Base-by-base conservation (phyloP, 2,113 vertebrate species). In the Hiodon alosoides region DNA sequence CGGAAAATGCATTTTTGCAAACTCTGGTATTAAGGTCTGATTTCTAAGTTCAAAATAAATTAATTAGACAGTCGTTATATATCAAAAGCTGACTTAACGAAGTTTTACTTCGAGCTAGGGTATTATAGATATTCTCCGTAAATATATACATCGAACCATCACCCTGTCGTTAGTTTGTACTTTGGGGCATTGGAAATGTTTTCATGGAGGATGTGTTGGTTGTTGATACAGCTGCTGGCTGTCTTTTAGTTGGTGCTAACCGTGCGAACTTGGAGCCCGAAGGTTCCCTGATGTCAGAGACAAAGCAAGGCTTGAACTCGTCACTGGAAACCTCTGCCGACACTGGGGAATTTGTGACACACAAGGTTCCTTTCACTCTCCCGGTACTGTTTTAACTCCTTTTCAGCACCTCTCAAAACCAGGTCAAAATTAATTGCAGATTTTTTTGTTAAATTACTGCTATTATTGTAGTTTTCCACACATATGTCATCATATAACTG, bases 181-280 rank as follows among this genome's bases (percentile, higher is more conserved):
- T 79, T 67, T 59, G 74, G 13, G 71, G 75, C 72, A 73, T 78
- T 76, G 14, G 71, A 60, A 71, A 61, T 11, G 58, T 82, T 65
- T 79, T 83, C 84, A 73, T 82, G 79, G 10, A 67, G 64, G 50
- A 61, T 74, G 69, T 59, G 64, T 50, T 81, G 73, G 77, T 72
- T 88, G 89, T 88, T 89, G 87, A 79, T 80, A 90, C 90, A 91
- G 90, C 90, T 90, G 89, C 79, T 79, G 82, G 54, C 76, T 61
- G 16, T 71, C 79, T 76, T 76, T 72, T 81, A 31, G 64, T 31
- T 83, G 77, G 54, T 16, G 78, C 79, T 55, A 78, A 73, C 67
- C 80, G 67, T 83, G 83, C 86, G 83, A 85, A 81, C 80, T 77
- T 77, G 3, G 46, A 67, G 69, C 75, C 79, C 31, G 31, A 77